Base-by-base conservation (phyloP, 2,888 invertebrate genomes). In the Pogonocherus hispidulus region DNA sequence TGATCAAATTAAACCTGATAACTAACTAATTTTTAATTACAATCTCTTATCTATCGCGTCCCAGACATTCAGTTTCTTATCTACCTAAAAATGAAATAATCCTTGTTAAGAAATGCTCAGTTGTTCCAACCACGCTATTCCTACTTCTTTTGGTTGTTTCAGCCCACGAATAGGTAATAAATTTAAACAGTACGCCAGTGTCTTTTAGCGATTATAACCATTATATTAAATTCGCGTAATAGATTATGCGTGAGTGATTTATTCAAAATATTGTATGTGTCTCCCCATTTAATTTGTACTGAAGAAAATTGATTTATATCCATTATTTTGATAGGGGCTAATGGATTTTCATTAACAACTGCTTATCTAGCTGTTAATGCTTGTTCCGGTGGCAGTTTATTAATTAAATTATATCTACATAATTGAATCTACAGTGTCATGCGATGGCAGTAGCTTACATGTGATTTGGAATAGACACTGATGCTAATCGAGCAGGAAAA, bases 201-300 rank as follows among this genome's bases (percentile, higher is more conserved):
- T 41, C 41, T 41, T 8, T 41, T 18, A 20, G 19, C 20, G 35
- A 51, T 51, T 41, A 16, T 11, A 20, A 20, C 11, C 37, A 3
- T n/a, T 6, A 41, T 56, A 54, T 18, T 27, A 51, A 51, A 56
- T 19, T 18, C n/a, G 8, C 18, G 37, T 56, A 55, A 55, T 55
- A 20, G 22, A 35, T 37, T 19, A 20, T 41, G n/a, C 35, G 55
- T 20, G 35, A 20, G 41, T 56, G 55, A 56, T 56, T 18, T 56
- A 56, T 54, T 8, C 27, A 27, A 6, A 9, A 2, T 32, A 9
- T 54, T 32, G 3, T 19, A 8, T n/a, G 22, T 51, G 23, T 51
- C 47, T 4, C n/a, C 23, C 22, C 49, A 14, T 51, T 51, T 51
- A 4, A 49, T 47, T 20, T n/a, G 5, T 1, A 20, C 47, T n/a